Percentiles rank a stretch among this genome's conserved stretches.
Evolutionary conservation across 2,113 vertebrate species (phyloP).

Genomic region (Larimichthys polyactis): DNA sequence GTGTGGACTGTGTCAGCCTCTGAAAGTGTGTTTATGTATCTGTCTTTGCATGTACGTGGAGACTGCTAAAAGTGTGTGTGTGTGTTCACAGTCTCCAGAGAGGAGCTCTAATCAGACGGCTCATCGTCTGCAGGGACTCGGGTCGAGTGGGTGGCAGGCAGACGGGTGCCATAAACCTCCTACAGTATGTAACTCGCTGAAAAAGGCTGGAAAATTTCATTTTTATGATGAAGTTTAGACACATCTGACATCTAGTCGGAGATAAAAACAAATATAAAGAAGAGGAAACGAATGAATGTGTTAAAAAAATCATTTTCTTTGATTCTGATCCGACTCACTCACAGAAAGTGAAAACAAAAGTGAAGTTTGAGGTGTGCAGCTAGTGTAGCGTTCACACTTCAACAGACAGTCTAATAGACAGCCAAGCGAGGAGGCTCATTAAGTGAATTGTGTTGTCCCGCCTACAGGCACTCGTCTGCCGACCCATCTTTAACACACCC

Average conservation of each 20-base stretch:
- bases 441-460: neutral
- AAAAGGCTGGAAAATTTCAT: neutral
- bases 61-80: constrained; percentile 28
- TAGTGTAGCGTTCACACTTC: neutral
- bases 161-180: constrained; percentile 14
- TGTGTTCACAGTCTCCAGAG: constrained; percentile 66
- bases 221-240: neutral
- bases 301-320: neutral
- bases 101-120: constrained; percentile 67
- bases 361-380: neutral
- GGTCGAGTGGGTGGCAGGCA: neutral
- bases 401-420: constrained; percentile 9
- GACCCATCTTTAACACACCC: neutral
- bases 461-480: constrained; percentile 11
- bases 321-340: neutral
- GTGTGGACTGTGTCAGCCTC: constrained; percentile 23
- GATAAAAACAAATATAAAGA: neutral
- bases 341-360: constrained; percentile 7
- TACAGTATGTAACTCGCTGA: neutral
- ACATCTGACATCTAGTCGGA: neutral
- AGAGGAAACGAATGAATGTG: neutral
- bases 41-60: constrained; percentile 43
- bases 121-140: constrained; percentile 63
- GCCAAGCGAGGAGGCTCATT: constrained; percentile 9
- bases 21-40: constrained; percentile 45